Evolutionary conservation across 2,888 invertebrate species (phyloP).

Genomic region (Ormyrus labotus): DNA sequence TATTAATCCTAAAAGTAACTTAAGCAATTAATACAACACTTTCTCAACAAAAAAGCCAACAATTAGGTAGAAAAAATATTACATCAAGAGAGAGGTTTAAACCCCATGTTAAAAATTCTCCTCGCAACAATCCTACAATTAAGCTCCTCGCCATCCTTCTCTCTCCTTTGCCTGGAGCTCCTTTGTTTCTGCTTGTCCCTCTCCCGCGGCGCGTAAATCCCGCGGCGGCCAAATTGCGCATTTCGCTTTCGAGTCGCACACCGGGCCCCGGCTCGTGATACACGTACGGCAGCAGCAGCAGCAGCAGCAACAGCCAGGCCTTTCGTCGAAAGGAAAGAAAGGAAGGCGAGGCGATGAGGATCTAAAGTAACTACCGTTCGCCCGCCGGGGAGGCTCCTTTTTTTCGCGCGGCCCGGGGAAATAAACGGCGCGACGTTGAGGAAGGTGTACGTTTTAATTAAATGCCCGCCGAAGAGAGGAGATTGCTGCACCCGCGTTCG

Average conservation of each 20-base stretch:
- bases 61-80: too few species aligned
- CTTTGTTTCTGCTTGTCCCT: background rate
- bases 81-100: too few species aligned
- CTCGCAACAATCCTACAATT: background rate
- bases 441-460: conserved; percentile 44
- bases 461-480: conserved; percentile 2
- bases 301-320: too few species aligned
- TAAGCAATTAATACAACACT: too few species aligned
- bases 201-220: conserved; percentile 12
- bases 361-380: conserved; percentile 34
- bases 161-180: background rate
- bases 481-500: background rate
- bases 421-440: conserved; percentile 3
- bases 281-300: too few species aligned
- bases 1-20: too few species aligned
- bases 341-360: conserved; percentile 3
- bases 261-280: too few species aligned
- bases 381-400: conserved; percentile 13
- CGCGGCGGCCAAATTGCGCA: conserved; percentile 11
- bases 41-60: too few species aligned
- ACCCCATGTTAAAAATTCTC: background rate
- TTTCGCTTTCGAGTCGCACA: conserved; percentile 3
- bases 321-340: background rate
- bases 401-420: background rate
- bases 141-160: background rate